A percentile compares a stretch with the other conserved stretches of the same genome.
phyloP scores from a whole-genome alignment of 2,797 vertebrate species.

The Cyclopterus lumpus region DNA sequence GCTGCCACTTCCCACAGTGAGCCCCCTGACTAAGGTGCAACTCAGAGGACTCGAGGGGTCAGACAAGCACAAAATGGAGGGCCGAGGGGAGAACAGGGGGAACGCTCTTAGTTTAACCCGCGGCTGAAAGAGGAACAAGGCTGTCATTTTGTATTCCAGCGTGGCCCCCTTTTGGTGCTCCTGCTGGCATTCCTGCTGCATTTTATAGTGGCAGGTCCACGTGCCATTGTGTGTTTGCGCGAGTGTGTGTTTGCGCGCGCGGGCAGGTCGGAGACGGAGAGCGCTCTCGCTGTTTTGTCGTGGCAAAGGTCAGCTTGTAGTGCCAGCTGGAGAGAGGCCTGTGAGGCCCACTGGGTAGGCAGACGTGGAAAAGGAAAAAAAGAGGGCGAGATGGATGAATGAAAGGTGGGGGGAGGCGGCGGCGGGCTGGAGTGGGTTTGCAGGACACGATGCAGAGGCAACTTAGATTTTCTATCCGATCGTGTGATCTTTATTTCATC shows the following conservation, averaged over 20 bases:
- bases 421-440: conserved; percentile 2
- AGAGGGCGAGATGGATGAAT: conserved; percentile 41
- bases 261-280: conserved; percentile 59
- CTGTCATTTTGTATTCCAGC: conserved; percentile 81
- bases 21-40: conserved; percentile 84
- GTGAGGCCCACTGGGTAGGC: conserved; percentile 77
- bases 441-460: conserved; percentile 22
- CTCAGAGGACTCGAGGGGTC: conserved; percentile 81
- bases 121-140: conserved; percentile 86
- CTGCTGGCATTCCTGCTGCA: conserved; percentile 84
- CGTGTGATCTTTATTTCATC: conserved; percentile 14
- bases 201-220: conserved; percentile 67
- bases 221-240: conserved; percentile 47
- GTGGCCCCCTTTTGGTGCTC: conserved; percentile 59
- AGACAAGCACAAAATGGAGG: conserved; percentile 77
- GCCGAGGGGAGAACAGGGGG: conserved; percentile 63
- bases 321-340: conserved; percentile 90
- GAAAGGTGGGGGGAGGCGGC: conserved; percentile 26
- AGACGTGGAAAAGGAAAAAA: conserved; percentile 24
- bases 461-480: conserved; percentile 7
- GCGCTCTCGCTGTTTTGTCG: conserved; percentile 79
- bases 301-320: conserved; percentile 87
- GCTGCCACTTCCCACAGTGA: conserved; percentile 84
- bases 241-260: conserved; percentile 53
- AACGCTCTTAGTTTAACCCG: conserved; percentile 84